Percentiles rank a stretch among this genome's conserved stretches.
Conservation (phyloP, 2,113 vertebrate genomes). For the Callopanchax toddi region DNA sequence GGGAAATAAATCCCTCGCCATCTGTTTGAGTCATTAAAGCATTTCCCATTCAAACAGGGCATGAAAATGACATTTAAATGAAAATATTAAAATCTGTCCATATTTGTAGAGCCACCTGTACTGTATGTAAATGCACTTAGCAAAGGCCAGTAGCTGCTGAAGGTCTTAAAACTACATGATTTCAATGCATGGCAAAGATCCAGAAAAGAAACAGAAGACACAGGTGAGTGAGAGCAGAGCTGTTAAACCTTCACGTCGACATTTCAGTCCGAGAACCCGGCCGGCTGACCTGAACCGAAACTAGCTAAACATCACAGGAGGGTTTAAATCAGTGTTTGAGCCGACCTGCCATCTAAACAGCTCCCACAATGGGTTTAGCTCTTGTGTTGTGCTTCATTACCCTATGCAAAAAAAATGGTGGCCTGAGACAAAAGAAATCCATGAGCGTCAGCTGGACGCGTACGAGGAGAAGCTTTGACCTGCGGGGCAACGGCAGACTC, state of each 20-base stretch:
- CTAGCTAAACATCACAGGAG: no score
- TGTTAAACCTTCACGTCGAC: background rate
- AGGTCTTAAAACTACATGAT: slow-evolving; percentile 70
- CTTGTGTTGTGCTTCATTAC: slow-evolving; percentile 54
- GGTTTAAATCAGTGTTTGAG: no score
- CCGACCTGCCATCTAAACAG: slow-evolving; percentile 28
- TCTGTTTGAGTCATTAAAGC: slow-evolving; percentile 68
- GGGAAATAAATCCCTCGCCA: slow-evolving; percentile 40
- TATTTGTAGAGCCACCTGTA: slow-evolving; percentile 78
- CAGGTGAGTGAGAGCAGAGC: slow-evolving; percentile 6
- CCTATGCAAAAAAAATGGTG: slow-evolving; percentile 60
- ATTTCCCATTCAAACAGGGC: slow-evolving; percentile 83
- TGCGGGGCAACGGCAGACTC: slow-evolving; percentile 21
- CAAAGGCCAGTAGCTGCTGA: slow-evolving; percentile 41
- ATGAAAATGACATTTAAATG: slow-evolving; percentile 82
- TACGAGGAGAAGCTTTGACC: slow-evolving; percentile 18
- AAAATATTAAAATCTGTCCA: slow-evolving; percentile 76
- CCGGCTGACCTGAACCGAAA: no score
- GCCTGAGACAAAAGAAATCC: slow-evolving; percentile 52
- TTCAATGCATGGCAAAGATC: slow-evolving; percentile 63
- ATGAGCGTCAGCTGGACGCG: slow-evolving; percentile 39
- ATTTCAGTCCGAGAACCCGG: no score
- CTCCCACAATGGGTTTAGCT: slow-evolving; percentile 4
- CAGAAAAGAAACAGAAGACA: slow-evolving; percentile 17
- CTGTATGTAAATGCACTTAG: slow-evolving; percentile 78